phyloP scores from a whole-genome alignment of 2,113 vertebrate species.

The Bujurquina vittata region DNA sequence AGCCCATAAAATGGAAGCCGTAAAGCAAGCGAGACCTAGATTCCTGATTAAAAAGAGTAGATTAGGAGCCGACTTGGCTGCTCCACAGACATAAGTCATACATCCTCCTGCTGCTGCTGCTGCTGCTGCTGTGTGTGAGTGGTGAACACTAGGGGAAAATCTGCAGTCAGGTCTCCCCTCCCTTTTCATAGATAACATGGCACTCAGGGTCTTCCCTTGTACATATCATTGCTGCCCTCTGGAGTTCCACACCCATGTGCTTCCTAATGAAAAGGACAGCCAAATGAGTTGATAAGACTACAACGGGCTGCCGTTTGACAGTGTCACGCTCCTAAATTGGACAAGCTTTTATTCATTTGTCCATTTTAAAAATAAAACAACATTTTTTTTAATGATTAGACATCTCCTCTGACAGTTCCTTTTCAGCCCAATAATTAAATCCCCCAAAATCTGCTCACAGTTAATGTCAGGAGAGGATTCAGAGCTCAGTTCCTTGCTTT shows the following conservation, averaged over 20 bases:
- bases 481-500: conserved; percentile 13
- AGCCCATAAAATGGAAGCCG: conserved; percentile 42
- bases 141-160: conserved; percentile 30
- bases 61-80: conserved; percentile 41
- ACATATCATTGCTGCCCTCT: conserved; percentile 78
- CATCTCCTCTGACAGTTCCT: neutral
- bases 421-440: neutral
- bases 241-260: conserved; percentile 67
- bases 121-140: neutral
- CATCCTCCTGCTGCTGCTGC: neutral
- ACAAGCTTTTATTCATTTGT: conserved; percentile 1
- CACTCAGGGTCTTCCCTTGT: conserved; percentile 52
- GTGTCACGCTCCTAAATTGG: conserved; percentile 16
- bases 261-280: conserved; percentile 61
- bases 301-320: conserved; percentile 41
- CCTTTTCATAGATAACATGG: conserved; percentile 45
- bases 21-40: conserved; percentile 39
- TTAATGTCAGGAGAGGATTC: neutral
- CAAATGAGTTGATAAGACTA: conserved; percentile 47
- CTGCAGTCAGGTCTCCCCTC: conserved; percentile 30
- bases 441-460: neutral
- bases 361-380: conserved; percentile 5
- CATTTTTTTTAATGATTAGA: neutral
- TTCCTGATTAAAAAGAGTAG: conserved; percentile 64
- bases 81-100: conserved; percentile 43